Evolutionary conservation across 2,888 invertebrate species (phyloP).

Genomic region (Agrotis clavis): DNA sequence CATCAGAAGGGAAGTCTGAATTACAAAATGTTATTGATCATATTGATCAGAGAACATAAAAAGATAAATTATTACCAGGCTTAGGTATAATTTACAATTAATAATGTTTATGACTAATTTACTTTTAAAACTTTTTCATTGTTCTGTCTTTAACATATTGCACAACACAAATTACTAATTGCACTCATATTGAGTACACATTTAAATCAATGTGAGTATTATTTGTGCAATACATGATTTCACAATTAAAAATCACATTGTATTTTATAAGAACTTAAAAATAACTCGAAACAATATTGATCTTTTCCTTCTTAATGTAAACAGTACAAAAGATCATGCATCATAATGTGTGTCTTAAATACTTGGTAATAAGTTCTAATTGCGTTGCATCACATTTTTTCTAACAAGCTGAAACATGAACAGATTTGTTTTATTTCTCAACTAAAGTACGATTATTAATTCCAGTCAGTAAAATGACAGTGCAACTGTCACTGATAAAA

Average conservation of each 20-base stretch:
- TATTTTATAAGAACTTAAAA: neutral
- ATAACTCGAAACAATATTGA: neutral
- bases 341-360: slow-evolving; percentile 20
- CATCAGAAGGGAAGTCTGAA: no score
- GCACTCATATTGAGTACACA: neutral
- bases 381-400: slow-evolving; percentile 26
- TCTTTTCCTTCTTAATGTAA: neutral
- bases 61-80: neutral
- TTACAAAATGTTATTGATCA: no score
- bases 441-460: no score
- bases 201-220: neutral
- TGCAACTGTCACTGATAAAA: no score
- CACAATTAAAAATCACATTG: neutral
- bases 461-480: no score
- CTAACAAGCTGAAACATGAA: neutral
- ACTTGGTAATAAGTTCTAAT: slow-evolving; percentile 31
- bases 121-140: neutral
- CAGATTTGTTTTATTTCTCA: neutral
- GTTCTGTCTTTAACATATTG: neutral
- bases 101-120: neutral
- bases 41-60: no score
- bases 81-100: no score
- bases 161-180: neutral
- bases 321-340: slow-evolving; percentile 11
- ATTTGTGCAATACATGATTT: neutral